A percentile compares a stretch with the other conserved stretches of the same genome.
phyloP scores from a whole-genome alignment of 2,113 vertebrate genomes.

The Vicugna pacos region DNA sequence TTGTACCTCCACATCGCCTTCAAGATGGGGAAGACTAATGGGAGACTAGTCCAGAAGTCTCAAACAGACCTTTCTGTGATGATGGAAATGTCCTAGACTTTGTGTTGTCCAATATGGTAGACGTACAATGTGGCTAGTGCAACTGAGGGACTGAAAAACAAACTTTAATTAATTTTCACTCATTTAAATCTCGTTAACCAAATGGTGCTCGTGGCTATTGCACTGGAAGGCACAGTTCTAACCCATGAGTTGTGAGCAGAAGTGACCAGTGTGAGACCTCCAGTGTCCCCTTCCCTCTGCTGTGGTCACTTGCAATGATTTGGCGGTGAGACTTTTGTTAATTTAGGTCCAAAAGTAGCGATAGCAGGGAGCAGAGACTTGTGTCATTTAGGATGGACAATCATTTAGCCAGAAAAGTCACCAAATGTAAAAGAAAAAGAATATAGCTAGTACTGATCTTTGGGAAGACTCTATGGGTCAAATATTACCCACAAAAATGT shows the following conservation, averaged over 20 bases:
- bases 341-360: neutral
- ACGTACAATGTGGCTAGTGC: neutral
- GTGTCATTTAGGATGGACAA: neutral
- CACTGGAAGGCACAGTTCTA: neutral
- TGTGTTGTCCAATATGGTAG: neutral
- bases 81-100: neutral
- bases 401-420: neutral
- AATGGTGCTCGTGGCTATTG: neutral
- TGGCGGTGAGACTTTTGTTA: neutral
- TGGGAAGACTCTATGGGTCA: neutral
- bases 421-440: slow-evolving; percentile 25
- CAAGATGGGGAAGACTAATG: neutral
- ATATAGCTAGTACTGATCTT: neutral
- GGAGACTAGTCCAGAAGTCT: neutral
- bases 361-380: neutral
- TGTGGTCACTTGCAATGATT: neutral
- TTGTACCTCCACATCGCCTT: neutral
- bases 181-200: neutral
- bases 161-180: neutral
- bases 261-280: neutral
- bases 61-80: neutral
- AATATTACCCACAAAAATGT: slow-evolving; percentile 3
- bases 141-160: slow-evolving; percentile 13
- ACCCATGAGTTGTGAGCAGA: neutral
- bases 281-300: neutral